Conservation (phyloP, 2,888 invertebrate species). For the Unio pictorum region DNA sequence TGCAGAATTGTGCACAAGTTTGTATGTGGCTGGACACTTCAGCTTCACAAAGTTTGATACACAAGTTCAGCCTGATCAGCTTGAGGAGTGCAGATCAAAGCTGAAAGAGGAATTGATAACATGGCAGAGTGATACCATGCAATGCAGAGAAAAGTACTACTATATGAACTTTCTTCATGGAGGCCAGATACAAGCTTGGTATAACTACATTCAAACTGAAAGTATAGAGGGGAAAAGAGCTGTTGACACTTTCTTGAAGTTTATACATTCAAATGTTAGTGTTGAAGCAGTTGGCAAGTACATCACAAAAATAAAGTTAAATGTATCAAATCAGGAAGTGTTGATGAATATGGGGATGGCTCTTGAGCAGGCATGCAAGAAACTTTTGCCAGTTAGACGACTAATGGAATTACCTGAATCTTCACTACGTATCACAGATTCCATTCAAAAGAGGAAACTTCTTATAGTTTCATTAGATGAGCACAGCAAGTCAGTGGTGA, state of each 20-base stretch:
- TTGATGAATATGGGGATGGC: too few species aligned
- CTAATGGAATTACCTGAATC: too few species aligned
- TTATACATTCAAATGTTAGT: too few species aligned
- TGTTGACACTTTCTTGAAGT: conserved; percentile 18
- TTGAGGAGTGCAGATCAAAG: neutral
- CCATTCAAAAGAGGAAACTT: conserved; percentile 30
- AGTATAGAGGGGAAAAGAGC: too few species aligned
- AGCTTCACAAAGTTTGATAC: conserved; percentile 6
- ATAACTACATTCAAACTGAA: conserved; percentile 21
- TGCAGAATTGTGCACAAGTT: neutral
- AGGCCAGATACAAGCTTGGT: conserved; percentile 31
- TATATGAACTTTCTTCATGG: conserved; percentile 38
- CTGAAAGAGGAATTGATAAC: conserved; percentile 14
- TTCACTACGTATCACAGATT: conserved; percentile 15
- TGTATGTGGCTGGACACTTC: conserved; percentile 18
- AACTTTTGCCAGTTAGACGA: too few species aligned
- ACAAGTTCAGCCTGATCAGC: too few species aligned
- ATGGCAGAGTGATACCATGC: conserved; percentile 24
- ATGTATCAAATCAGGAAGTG: too few species aligned
- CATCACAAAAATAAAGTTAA: too few species aligned
- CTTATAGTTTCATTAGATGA: conserved; percentile 38
- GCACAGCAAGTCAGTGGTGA: conserved; percentile 30
- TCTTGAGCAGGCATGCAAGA: too few species aligned
- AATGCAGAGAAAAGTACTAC: conserved; percentile 18
- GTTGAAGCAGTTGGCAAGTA: too few species aligned